Base-by-base conservation (phyloP, 2,113 vertebrate genomes). In the Heterocephalus glaber region DNA sequence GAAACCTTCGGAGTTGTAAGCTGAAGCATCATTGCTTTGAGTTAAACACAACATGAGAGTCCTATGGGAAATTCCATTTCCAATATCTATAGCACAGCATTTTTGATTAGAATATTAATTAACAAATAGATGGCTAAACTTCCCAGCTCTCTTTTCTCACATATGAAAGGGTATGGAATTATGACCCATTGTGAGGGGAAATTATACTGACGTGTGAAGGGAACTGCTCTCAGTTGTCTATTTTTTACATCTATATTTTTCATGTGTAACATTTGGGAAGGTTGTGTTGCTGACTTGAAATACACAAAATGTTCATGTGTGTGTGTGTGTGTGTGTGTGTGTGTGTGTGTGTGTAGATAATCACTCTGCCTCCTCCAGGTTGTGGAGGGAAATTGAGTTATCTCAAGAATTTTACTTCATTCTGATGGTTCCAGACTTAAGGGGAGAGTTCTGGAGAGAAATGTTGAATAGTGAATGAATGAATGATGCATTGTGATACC, bases 1-100 rank as follows among this genome's bases (percentile, higher is more conserved):
- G 94, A 98, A 97, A 90, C 87, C 94, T 76, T 97, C 95, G 66
- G 93, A 95, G 96, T 70, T 95, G 88, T 79, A 97, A 94, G 97
- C 97, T 28, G 54, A 97, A 96, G 92, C 88, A 96, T 90, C 86
- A 44, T 63, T 72, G 95, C 84, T 88, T 95, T 96, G 92, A 90
- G 98, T 96, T 95, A 95, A 95, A 96, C 97, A 94, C 92, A 95
- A 93, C 81, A 58, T 41, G 80, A 82, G 87, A 82, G 90, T 93
- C 97, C 94, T 93, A 35, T 72, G 30, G 77, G 92, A 95, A 94
- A 95, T 92, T 94, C 90, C 28, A 44, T 79, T 93, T 92, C 80
- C 85, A 74, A 24, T 72, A 96, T 66, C 68, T 41, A 26, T 47
- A 54, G 58, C 70, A 17, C 35, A 54, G 68, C 65, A 22, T 60